phyloP scores from a whole-genome alignment of 2,888 invertebrate species.

The Plagiodera versicolora region DNA sequence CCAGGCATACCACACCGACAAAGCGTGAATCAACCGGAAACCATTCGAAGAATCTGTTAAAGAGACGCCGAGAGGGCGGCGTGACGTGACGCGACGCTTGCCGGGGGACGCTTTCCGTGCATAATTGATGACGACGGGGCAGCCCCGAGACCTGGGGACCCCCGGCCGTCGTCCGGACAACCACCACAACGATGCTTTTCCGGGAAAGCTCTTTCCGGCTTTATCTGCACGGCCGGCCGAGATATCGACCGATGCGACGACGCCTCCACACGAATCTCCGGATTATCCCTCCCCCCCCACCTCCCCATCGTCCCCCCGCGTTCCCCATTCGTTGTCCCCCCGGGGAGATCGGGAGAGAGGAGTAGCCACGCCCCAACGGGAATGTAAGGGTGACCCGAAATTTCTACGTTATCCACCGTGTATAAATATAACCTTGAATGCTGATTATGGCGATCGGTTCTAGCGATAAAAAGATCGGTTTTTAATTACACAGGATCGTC shows the following conservation, averaged over 20 bases:
- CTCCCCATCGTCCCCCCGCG: no score
- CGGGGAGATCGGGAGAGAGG: no score
- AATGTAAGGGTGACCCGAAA: no score
- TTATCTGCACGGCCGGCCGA: constrained; percentile 31
- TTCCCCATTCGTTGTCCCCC: no score
- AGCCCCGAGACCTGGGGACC: not conserved
- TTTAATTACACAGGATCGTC: not conserved
- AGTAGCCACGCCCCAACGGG: no score
- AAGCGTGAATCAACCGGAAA: not conserved
- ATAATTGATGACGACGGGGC: constrained; percentile 24
- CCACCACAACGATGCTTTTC: constrained; percentile 42
- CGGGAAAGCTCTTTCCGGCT: constrained; percentile 10
- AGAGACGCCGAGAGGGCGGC: not conserved
- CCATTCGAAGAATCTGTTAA: not conserved
- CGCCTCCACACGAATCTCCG: constrained; percentile 12
- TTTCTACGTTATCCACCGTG: no score
- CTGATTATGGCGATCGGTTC: no score
- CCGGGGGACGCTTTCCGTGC: constrained; percentile 24
- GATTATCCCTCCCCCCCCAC: no score
- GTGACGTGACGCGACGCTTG: constrained; percentile 16
- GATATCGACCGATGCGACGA: constrained; percentile 37
- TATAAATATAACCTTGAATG: no score
- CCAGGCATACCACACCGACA: no score
- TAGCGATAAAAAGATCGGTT: no score
- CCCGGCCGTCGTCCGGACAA: constrained; percentile 33